phyloP scores from a whole-genome alignment of 2,797 vertebrate genomes.

The Hydrophis major region DNA sequence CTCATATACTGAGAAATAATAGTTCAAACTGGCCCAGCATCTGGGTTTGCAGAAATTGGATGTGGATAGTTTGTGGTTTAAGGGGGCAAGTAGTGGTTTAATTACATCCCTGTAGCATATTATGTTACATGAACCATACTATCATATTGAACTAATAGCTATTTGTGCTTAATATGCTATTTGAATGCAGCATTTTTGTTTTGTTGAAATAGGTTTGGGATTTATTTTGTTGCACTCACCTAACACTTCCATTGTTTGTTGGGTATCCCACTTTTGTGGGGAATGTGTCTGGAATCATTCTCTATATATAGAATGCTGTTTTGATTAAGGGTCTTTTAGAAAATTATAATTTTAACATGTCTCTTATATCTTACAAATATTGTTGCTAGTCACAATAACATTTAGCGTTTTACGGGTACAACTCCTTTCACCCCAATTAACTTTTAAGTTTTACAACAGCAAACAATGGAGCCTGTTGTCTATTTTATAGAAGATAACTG shows the following conservation, averaged over 20 bases:
- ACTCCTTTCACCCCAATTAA: background rate
- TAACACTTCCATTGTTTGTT: background rate
- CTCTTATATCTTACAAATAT: background rate
- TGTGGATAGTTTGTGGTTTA: background rate
- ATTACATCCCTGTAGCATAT: background rate
- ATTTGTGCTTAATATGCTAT: background rate
- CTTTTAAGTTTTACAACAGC: background rate
- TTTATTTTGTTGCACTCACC: background rate
- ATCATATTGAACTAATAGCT: background rate
- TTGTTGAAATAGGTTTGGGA: background rate
- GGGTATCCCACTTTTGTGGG: background rate
- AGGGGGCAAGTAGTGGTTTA: background rate
- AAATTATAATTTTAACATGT: background rate
- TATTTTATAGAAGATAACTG: background rate
- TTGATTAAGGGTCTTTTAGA: background rate
- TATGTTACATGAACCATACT: background rate
- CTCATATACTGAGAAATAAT: background rate
- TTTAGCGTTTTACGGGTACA: background rate
- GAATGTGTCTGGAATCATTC: background rate
- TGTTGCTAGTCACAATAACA: background rate
- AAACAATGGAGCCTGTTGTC: background rate
- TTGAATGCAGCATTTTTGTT: background rate
- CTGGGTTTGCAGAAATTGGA: background rate
- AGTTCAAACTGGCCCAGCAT: background rate
- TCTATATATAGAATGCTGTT: background rate